Base-by-base conservation (phyloP, 2,797 vertebrate genomes). In the Intellagama lesueurii region DNA sequence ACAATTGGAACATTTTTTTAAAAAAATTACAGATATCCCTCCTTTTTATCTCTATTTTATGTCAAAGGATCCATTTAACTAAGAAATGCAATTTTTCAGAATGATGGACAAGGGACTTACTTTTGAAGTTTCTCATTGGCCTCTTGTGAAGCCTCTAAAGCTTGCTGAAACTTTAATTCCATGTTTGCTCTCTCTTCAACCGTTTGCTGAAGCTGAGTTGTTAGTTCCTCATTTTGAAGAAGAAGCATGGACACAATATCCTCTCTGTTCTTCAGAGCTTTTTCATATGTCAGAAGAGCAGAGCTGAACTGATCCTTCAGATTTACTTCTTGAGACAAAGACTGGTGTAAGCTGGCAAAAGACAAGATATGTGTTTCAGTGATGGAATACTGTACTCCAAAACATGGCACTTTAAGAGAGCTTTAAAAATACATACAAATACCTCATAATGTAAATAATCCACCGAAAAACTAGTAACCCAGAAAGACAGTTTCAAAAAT, bases 61-160 rank as follows among this genome's bases (percentile, higher is more conserved):
- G 14, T 16, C 35, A 84, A 73, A 76, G 0, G 0, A 30, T 90
- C 84, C 16, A 3, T 32, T 88, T 66, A 72, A 3, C 40, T 40
- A 22, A 64, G 60, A 64, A 64, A 64, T 17, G 30, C 72, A 92
- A 88, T 94, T 92, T 35, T 64, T 4, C 69, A 84, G 70, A 87
- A 47, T 81, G 5, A 88, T 92, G 92, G 17, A 73, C 49, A 88
- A 88, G 49, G 11, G 52, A 97, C 97, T 97, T 96, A 98, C 98
- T 98, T 99, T 85, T 97, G 97, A 91, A 98, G 96, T 95, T 97
- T 98, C 91, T 98, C 98, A 4, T 84, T 96, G 93, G 98, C 97
- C 32, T 98, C 98, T 60, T 52, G 97, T 35, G 96, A 98, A 64
- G 96, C 95, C 92, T 97, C 97, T 86, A 96, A 92, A 32, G 97